Percentiles rank a stretch among this genome's conserved stretches.
Conservation (phyloP, 1,140 invertebrate species). For the Nautilus pompilius region DNA sequence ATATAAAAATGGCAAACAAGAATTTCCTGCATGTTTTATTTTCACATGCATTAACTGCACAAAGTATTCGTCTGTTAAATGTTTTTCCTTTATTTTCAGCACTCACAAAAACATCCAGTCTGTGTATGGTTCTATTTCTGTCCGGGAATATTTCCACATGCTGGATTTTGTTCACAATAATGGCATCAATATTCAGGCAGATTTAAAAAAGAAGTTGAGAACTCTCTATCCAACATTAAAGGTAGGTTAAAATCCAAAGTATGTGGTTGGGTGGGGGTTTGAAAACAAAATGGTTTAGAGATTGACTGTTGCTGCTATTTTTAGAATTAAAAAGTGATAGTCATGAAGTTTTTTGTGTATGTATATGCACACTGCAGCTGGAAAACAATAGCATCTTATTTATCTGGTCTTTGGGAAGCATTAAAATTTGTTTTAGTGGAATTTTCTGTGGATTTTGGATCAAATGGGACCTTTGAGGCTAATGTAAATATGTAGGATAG, state of each 20-base stretch:
- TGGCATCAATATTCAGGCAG: constrained; percentile 29
- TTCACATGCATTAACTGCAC: too few relatives aligned
- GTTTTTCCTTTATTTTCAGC: constrained; percentile 19
- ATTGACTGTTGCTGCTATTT: background rate
- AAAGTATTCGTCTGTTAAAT: too few relatives aligned
- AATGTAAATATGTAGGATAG: too few relatives aligned
- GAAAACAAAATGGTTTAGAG: too few relatives aligned
- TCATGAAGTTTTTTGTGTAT: too few relatives aligned
- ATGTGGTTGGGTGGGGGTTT: background rate
- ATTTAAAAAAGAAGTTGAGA: constrained; percentile 40
- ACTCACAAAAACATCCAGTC: constrained; percentile 24
- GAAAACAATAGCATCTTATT: too few relatives aligned
- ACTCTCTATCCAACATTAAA: constrained; percentile 50
- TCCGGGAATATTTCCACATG: constrained; percentile 49
- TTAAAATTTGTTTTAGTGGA: too few relatives aligned
- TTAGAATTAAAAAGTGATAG: background rate
- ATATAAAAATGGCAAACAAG: background rate
- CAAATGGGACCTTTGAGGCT: too few relatives aligned
- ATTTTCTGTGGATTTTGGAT: too few relatives aligned
- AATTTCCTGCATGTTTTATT: too few relatives aligned
- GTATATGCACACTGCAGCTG: too few relatives aligned
- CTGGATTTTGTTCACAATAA: constrained; percentile 45
- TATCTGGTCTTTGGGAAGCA: too few relatives aligned
- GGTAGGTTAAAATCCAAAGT: constrained; percentile 25
- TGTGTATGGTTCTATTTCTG: constrained; percentile 30